Evolutionary conservation across 2,888 invertebrate species (phyloP).

Genomic region (Pseudoips prasinana): DNA sequence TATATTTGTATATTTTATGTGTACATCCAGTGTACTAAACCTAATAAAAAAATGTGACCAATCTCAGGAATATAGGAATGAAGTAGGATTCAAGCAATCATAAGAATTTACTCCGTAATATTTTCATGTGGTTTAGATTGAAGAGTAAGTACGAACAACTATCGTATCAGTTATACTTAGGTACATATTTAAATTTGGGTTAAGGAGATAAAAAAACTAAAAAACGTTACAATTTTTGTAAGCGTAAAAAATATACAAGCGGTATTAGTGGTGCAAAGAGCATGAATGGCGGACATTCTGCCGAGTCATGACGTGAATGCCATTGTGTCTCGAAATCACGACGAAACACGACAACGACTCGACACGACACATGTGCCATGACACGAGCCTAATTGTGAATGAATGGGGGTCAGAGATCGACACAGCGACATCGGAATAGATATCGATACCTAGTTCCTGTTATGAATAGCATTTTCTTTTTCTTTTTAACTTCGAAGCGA

Average conservation of each 20-base stretch:
- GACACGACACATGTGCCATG: constrained; percentile 45
- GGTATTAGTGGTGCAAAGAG: constrained; percentile 37
- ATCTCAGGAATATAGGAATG: no score
- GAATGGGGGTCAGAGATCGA: constrained; percentile 76
- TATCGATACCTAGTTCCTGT: constrained; percentile 63
- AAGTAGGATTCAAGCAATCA: no score
- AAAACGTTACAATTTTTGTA: constrained; percentile 21
- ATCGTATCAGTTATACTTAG: no score
- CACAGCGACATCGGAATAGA: constrained; percentile 38
- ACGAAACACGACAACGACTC: constrained; percentile 59
- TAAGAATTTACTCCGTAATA: no score
- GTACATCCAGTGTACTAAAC: no score
- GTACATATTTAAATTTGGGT: constrained; percentile 6
- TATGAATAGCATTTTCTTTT: constrained; percentile 50
- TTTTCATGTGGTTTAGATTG: no score
- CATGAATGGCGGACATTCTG: constrained; percentile 72
- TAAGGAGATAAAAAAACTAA: no score
- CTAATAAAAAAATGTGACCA: no score
- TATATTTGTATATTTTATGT: no score
- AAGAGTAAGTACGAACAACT: no score
- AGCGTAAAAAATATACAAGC: constrained; percentile 27
- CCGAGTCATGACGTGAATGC: constrained; percentile 72
- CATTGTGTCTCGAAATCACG: constrained; percentile 75
- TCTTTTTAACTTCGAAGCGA: constrained; percentile 25
- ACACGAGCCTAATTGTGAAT: constrained; percentile 77